Conservation (phyloP, 2,797 vertebrate genomes). For the Silurus lanzhouensis region DNA sequence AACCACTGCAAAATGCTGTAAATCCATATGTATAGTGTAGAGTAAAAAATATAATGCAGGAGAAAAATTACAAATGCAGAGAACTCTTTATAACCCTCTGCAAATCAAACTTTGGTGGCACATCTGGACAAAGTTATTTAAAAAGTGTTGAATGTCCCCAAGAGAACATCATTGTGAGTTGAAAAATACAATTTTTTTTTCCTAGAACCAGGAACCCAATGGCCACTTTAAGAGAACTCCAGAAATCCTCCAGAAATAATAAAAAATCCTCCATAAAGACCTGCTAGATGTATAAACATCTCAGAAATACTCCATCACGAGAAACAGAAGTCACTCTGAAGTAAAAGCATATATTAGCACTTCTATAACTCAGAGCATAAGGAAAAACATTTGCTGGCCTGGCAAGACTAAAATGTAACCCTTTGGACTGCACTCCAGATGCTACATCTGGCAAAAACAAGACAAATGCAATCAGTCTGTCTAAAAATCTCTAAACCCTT, state of each 20-base stretch:
- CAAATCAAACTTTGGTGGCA: background rate
- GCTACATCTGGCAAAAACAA: background rate
- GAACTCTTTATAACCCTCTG: background rate
- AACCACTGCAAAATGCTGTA: too few species aligned
- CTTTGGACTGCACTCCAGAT: background rate
- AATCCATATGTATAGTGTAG: too few species aligned
- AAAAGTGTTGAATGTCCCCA: background rate
- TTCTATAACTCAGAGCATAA: background rate
- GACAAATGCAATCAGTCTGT: background rate
- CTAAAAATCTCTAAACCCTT: background rate
- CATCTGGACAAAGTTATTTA: background rate
- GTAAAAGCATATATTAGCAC: background rate
- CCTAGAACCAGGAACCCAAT: background rate
- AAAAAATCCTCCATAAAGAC: too few species aligned
- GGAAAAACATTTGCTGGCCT: background rate
- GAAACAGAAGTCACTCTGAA: background rate
- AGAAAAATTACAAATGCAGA: background rate
- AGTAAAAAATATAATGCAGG: background rate
- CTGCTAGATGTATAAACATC: background rate
- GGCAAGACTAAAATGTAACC: background rate
- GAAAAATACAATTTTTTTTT: background rate
- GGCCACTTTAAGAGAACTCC: background rate
- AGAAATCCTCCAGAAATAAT: background rate
- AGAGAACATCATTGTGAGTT: background rate
- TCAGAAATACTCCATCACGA: background rate